phyloP scores from a whole-genome alignment of 2,797 vertebrate genomes.

The Graptemys geographica region DNA sequence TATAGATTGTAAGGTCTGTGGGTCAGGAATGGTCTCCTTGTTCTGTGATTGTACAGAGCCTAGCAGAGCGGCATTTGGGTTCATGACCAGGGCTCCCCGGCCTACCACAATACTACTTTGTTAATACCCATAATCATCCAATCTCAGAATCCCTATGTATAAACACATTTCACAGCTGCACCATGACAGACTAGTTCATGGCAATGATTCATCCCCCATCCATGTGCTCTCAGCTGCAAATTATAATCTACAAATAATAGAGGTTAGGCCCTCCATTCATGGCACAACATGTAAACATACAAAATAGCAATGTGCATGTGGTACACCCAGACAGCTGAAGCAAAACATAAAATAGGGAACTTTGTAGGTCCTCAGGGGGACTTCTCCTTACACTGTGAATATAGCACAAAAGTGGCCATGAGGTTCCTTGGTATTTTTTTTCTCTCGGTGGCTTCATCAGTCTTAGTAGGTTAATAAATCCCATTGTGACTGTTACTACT shows the following conservation, averaged over 20 bases:
- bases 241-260: rapidly evolving
- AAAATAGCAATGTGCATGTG: too few species aligned
- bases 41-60: too few species aligned
- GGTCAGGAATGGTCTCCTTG: too few species aligned
- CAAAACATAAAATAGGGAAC: background rate
- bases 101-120: too few species aligned
- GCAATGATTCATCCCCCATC: background rate
- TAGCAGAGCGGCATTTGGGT: too few species aligned
- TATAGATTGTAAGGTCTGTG: too few species aligned
- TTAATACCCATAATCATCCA: too few species aligned
- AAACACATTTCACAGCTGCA: background rate
- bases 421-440: background rate
- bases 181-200: background rate
- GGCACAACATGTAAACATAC: too few species aligned
- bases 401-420: rapidly evolving
- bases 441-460: background rate
- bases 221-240: background rate
- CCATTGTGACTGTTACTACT: background rate
- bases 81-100: too few species aligned
- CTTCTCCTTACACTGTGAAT: background rate
- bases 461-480: background rate
- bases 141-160: background rate
- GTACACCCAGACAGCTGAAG: rapidly evolving
- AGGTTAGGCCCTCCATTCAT: background rate
- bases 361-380: too few species aligned